phyloP scores from a whole-genome alignment of 2,888 invertebrate genomes.

The Sminthurinus aureus region DNA sequence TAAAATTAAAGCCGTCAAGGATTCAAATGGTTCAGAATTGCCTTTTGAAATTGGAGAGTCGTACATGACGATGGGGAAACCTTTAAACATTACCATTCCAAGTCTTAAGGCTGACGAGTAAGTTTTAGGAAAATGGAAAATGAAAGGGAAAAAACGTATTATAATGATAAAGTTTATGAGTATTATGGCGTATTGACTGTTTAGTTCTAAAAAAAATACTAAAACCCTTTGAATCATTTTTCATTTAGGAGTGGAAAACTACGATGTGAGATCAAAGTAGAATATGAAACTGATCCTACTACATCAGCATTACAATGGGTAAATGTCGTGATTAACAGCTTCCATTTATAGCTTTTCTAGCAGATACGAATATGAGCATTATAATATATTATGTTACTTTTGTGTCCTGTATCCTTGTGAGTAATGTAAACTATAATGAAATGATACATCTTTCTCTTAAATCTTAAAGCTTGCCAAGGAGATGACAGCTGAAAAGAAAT shows the following conservation, averaged over 20 bases:
- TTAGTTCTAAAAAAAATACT: neutral
- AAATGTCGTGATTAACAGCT: no score
- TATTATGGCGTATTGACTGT: no score
- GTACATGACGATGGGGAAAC: constrained; percentile 76
- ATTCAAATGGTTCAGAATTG: constrained; percentile 67
- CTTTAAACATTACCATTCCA: constrained; percentile 72
- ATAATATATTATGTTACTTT: no score
- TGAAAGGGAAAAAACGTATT: neutral
- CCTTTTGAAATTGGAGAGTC: constrained; percentile 70
- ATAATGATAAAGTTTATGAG: no score
- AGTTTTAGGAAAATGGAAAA: neutral
- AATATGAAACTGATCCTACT: constrained; percentile 77
- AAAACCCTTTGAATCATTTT: neutral
- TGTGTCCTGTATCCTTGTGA: no score
- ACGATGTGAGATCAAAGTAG: constrained; percentile 66
- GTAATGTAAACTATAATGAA: no score
- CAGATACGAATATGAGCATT: no score
- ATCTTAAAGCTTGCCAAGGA: constrained; percentile 70
- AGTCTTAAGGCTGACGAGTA: constrained; percentile 22
- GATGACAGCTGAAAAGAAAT: constrained; percentile 85
- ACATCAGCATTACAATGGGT: constrained; percentile 88
- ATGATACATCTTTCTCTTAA: neutral
- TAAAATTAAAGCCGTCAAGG: constrained; percentile 70
- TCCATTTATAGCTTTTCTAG: no score
- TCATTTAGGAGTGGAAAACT: neutral